These are phyloP conservation scores for Silurus meridionalis DNA, from an alignment of 2,113 vertebrate genomes.

Conservation along the genomic window DNA sequence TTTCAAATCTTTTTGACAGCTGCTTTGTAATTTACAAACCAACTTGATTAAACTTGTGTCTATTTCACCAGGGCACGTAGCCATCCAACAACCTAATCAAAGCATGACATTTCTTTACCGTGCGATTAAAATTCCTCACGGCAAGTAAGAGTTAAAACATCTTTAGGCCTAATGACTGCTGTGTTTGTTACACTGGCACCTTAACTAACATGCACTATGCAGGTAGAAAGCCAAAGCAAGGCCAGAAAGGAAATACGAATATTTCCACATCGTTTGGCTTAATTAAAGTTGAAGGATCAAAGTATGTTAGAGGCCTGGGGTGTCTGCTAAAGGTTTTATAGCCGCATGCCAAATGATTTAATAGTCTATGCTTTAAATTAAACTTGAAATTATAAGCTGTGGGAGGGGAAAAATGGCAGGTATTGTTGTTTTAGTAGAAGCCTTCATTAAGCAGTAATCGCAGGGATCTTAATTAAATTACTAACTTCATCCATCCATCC, in stretches of 20 bases:
- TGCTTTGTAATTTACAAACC: not conserved
- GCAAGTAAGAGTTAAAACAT: not conserved
- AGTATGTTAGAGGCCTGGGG: not conserved
- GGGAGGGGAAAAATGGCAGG: not conserved
- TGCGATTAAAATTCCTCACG: not conserved
- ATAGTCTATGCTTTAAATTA: not conserved
- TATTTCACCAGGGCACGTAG: not conserved
- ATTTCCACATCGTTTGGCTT: not conserved
- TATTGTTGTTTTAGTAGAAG: not conserved
- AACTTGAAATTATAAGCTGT: not conserved
- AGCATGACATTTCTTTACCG: not conserved
- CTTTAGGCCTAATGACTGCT: not conserved
- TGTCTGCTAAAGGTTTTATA: not conserved
- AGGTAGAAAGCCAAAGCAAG: slow-evolving; percentile 11
- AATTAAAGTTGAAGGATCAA: slow-evolving; percentile 13
- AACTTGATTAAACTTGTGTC: not conserved
- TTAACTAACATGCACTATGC: not conserved
- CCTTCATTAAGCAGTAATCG: not conserved
- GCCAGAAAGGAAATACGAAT: slow-evolving; percentile 2
- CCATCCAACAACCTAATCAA: not conserved
- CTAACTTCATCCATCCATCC: not conserved
- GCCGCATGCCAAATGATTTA: not conserved
- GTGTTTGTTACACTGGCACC: not conserved
- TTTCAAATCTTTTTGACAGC: not conserved
- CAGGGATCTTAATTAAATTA: not conserved